Percentiles rank a stretch among this genome's conserved stretches.
Evolutionary conservation across 1,140 invertebrate species (phyloP).

Genomic region (Conopomorpha cramerella): DNA sequence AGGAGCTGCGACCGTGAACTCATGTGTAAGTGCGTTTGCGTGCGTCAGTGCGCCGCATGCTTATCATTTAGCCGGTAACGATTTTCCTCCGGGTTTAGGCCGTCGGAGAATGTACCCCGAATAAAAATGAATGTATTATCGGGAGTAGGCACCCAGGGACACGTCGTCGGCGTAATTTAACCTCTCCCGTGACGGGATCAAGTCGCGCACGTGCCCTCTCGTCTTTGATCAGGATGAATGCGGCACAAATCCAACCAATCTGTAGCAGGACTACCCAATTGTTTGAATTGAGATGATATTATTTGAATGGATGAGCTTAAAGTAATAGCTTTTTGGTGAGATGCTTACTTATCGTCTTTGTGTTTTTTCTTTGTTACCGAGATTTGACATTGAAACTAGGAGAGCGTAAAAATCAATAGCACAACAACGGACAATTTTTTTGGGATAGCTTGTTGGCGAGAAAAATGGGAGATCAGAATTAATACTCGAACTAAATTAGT

Average conservation of each 20-base stretch:
- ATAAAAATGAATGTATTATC: slow-evolving; percentile 37
- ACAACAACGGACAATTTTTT: background rate
- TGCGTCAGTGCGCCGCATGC: slow-evolving; percentile 26
- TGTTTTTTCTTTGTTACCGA: slow-evolving; percentile 8
- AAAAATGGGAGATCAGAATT: too few relatives aligned
- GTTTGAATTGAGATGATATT: background rate
- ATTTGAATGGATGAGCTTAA: background rate
- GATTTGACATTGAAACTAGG: slow-evolving; percentile 18
- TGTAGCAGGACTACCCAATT: too few relatives aligned
- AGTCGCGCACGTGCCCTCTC: slow-evolving; percentile 40
- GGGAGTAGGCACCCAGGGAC: slow-evolving; percentile 12
- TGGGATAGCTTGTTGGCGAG: background rate
- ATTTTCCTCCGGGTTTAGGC: slow-evolving; percentile 26
- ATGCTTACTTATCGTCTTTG: slow-evolving; percentile 29
- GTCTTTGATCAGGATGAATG: slow-evolving; percentile 22
- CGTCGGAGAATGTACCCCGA: slow-evolving; percentile 16
- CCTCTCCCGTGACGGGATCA: slow-evolving; percentile 26
- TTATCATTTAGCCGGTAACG: slow-evolving; percentile 24
- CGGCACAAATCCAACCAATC: background rate
- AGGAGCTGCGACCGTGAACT: slow-evolving; percentile 46
- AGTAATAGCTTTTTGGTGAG: slow-evolving; percentile 3
- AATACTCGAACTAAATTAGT: too few relatives aligned
- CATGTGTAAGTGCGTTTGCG: slow-evolving; percentile 52
- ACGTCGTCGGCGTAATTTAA: slow-evolving; percentile 27
- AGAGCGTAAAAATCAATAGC: slow-evolving; percentile 12